A percentile compares a stretch with the other conserved stretches of the same genome.
These are phyloP conservation scores for Marmota flaviventris DNA, from an alignment of 2,113 vertebrate species.

Conservation along the genomic window DNA sequence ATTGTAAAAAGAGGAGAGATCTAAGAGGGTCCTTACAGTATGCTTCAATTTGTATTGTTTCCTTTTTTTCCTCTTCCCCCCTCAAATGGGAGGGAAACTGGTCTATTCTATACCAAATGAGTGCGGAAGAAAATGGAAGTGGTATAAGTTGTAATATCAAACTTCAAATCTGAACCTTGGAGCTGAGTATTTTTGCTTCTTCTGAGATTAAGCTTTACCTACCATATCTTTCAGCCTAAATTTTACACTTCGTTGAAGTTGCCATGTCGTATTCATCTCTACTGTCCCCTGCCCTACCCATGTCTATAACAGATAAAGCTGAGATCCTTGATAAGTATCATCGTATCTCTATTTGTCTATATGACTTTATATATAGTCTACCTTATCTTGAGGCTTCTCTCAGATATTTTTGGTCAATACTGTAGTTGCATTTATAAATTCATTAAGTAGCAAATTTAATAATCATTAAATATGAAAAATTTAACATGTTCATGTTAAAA, in stretches of 20 bases:
- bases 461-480: not conserved
- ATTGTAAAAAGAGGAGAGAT: not conserved
- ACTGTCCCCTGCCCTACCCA: not conserved
- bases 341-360: not conserved
- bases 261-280: not conserved
- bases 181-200: not conserved
- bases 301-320: not conserved
- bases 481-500: not conserved
- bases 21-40: not conserved
- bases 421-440: not conserved
- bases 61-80: not conserved
- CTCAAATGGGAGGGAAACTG: not conserved
- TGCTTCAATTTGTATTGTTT: not conserved
- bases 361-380: not conserved
- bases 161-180: slow-evolving; percentile 25
- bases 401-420: not conserved
- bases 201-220: not conserved
- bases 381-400: not conserved
- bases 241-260: not conserved
- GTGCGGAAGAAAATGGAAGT: not conserved
- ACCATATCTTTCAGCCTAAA: not conserved
- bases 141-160: not conserved
- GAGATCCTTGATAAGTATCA: not conserved
- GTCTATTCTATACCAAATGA: not conserved
- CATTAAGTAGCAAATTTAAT: not conserved